A percentile compares a stretch with the other conserved stretches of the same genome.
These are phyloP conservation scores for human (Homo sapiens) DNA, from an alignment of 2,113 vertebrate species.

Conservation along the genomic window GRCh38 chr7:52591001-52591500, in stretches of 20 bases:
- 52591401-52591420: fast-evolving
- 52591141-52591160: background rate
- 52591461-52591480: fast-evolving
- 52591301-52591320: too few species aligned
- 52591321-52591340: background rate
- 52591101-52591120: background rate
- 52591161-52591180: fast-evolving
- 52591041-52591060: fast-evolving
- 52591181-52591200: background rate
- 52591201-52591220: too few species aligned
- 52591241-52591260: background rate
- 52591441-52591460: too few species aligned
- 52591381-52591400: background rate
- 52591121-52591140: background rate
- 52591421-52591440: background rate
- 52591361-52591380: background rate
- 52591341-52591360: background rate
- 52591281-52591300: fast-evolving
- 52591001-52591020: too few species aligned
- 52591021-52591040: too few species aligned
- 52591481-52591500: too few species aligned
- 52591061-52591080: background rate
- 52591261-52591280: background rate
- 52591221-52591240: background rate
- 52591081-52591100: background rate